Evolutionary conservation across 2,888 invertebrate genomes (phyloP), one percentile per base, ranked within the genome.

Genomic region (Oligia fasciuncula): DNA sequence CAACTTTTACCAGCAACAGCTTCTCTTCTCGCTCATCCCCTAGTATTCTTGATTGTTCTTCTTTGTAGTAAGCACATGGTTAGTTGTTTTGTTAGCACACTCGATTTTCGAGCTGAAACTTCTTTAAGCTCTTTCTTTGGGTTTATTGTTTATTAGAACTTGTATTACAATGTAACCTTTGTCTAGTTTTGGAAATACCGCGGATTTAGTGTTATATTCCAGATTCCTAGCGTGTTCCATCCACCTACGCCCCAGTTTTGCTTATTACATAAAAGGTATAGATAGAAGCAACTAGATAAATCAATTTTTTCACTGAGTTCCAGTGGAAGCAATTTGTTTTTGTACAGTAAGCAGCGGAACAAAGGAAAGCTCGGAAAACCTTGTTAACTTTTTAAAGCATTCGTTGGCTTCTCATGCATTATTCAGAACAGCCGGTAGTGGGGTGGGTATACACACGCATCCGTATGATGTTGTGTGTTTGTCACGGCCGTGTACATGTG

Each of bases 321-420:
- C 90, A 88, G 92, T 93, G 91, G 90, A 93, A 92, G 95, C 93
- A 94, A 95, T 95, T 94, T 94, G 94, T 94, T 95, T 94, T 93
- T 92, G 93, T 92, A 89, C 91, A 87, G 93, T 92, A 94, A 95
- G 93, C 92, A 93, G 92, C 93, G 93, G 94, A 95, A 95, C 95
- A 96, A 95, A 95, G 95, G 94, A 95, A 96, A 95, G 93, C 94
- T 94, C 93, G 94, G 94, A 94, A 95, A 96, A 96, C 93, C 95
- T 96, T 95, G 96, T 96, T 96, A 96, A 96, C 95, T 96, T 96
- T 96, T 96, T 95, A 96, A 96, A 96, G 94, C 94, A 95, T 95
- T 95, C 94, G 93, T 93, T 93, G 94, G 93, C 90, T 91, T 88
- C 92, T 95, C 94, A 95, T 96, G 94, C 92, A 95, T 96, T 94